Conservation (phyloP, 2,113 vertebrate species). For the Synodontis membranacea region DNA sequence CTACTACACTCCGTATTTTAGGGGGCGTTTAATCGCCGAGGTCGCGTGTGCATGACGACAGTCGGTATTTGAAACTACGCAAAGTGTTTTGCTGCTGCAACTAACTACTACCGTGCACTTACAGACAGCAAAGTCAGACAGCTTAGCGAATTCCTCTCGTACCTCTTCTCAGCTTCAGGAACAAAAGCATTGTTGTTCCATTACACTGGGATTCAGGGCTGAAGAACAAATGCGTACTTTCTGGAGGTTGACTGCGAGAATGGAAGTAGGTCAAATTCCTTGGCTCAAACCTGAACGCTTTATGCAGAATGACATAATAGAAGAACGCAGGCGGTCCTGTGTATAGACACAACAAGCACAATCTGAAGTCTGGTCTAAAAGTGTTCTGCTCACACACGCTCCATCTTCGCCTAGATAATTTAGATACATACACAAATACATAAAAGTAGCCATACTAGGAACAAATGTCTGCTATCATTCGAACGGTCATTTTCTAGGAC, state of each 20-base stretch:
- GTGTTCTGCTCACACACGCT: not conserved
- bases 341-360: constrained; percentile 25
- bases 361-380: not conserved
- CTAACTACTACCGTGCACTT: too few species aligned
- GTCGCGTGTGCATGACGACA: constrained; percentile 37
- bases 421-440: not conserved
- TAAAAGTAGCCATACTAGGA: too few species aligned
- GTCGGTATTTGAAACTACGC: constrained; percentile 45
- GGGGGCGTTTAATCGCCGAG: constrained; percentile 42
- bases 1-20: not conserved
- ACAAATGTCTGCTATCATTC: too few species aligned
- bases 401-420: not conserved
- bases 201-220: constrained; percentile 6
- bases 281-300: constrained; percentile 2
- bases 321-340: not conserved
- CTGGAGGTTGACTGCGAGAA: constrained; percentile 21
- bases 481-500: too few species aligned
- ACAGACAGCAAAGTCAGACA: not conserved
- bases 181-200: too few species aligned
- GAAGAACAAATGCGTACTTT: not conserved
- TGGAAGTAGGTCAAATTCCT: constrained; percentile 37
- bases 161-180: constrained; percentile 15
- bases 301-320: constrained; percentile 7
- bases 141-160: constrained; percentile 36
- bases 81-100: constrained; percentile 8